Conservation (phyloP, 2,113 vertebrate genomes). For the Crotalus tigris region DNA sequence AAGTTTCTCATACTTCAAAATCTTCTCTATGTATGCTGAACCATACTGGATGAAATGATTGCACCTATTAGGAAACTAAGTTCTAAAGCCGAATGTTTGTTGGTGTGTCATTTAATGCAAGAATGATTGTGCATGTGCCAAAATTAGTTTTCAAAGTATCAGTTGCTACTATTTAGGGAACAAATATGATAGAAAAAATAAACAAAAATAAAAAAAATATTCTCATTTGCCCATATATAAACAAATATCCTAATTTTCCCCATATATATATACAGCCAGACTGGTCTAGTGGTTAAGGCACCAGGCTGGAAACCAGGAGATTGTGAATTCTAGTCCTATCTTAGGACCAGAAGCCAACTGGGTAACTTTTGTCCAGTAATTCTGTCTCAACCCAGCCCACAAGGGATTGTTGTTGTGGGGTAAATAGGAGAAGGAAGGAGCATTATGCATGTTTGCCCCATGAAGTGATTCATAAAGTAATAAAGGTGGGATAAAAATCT, state of each 20-base stretch:
- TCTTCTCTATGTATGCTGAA: background rate
- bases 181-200: background rate
- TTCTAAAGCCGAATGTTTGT: background rate
- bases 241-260: background rate
- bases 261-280: background rate
- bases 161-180: background rate
- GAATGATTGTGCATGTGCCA: background rate
- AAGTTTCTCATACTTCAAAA: background rate
- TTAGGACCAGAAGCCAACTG: background rate
- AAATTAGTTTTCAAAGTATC: background rate
- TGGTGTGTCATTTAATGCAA: background rate
- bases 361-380: background rate
- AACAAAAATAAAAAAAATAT: fast-evolving
- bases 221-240: background rate
- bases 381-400: background rate
- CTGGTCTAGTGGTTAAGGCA: background rate
- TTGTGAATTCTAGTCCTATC: background rate
- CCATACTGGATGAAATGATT: background rate
- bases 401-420: background rate
- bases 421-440: background rate
- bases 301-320: no score
- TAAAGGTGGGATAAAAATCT: background rate
- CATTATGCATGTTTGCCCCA: background rate
- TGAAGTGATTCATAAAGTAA: background rate
- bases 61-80: background rate